Conservation (phyloP, 2,113 vertebrate species). For the Ciconia stormi region DNA sequence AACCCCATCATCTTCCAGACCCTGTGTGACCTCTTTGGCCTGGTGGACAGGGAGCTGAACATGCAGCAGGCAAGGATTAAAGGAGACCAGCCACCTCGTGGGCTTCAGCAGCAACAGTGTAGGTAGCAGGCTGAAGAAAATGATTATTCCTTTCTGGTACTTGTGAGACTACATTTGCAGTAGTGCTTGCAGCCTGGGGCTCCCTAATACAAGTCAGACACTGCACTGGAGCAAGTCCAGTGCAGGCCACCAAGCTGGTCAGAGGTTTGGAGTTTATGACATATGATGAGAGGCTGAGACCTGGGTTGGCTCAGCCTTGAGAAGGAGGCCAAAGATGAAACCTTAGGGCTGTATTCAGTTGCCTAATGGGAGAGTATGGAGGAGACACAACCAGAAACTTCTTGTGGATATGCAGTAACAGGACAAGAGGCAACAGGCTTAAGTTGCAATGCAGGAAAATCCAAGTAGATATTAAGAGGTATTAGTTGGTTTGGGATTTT, state of each 20-base stretch:
- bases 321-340: not conserved
- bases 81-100: no score
- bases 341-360: not conserved
- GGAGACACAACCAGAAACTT: not conserved
- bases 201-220: not conserved
- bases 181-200: not conserved
- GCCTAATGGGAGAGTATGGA: not conserved
- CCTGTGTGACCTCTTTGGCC: not conserved
- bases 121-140: not conserved
- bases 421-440: not conserved
- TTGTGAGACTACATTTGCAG: not conserved
- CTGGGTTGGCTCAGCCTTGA: not conserved
- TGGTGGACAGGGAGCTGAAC: not conserved
- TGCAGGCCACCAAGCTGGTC: not conserved
- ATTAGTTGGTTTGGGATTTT: not conserved
- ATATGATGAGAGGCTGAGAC: not conserved
- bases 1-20: not conserved
- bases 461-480: not conserved
- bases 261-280: not conserved
- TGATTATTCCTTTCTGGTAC: not conserved
- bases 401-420: not conserved
- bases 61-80: not conserved
- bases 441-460: not conserved
- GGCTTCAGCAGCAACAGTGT: not conserved
- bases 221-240: not conserved